These are phyloP conservation scores for Siniperca knerii DNA, from an alignment of 2,113 vertebrate species.

Conservation along the genomic window DNA sequence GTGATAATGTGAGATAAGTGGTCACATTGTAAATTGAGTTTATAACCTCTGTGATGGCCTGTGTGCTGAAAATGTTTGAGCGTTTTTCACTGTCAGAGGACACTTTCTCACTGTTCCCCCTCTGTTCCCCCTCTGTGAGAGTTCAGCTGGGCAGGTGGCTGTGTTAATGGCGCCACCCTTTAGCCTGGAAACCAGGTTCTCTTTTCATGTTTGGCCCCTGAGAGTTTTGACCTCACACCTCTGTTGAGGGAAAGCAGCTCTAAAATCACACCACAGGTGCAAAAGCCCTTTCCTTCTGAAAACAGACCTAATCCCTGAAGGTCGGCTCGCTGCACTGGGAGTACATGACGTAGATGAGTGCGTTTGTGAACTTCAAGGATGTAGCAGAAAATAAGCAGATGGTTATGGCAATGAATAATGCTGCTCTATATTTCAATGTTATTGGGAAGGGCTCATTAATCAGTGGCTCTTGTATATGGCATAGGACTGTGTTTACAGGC, in stretches of 20 bases:
- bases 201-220: constrained; percentile 71
- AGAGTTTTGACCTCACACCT: constrained; percentile 57
- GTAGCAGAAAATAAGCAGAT: constrained; percentile 46
- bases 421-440: constrained; percentile 19
- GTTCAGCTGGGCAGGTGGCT: constrained; percentile 66
- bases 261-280: constrained; percentile 78
- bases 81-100: constrained; percentile 14
- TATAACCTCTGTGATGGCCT: constrained; percentile 47
- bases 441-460: constrained; percentile 27
- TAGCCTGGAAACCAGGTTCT: constrained; percentile 61
- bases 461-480: constrained; percentile 13
- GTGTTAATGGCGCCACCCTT: constrained; percentile 39
- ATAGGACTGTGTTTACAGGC: constrained; percentile 10
- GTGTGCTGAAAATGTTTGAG: constrained; percentile 16
- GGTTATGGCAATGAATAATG: constrained; percentile 31
- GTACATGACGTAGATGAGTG: constrained; percentile 22
- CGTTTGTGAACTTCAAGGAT: constrained; percentile 26
- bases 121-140: constrained; percentile 7
- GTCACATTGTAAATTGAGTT: constrained; percentile 65
- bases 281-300: constrained; percentile 65
- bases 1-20: constrained; percentile 70
- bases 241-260: constrained; percentile 54
- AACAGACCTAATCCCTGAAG: constrained; percentile 48
- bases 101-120: constrained; percentile 35
- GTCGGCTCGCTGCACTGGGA: constrained; percentile 25